Evolutionary conservation across 2,888 invertebrate species (phyloP).

Genomic region (Mimachlamys varia): DNA sequence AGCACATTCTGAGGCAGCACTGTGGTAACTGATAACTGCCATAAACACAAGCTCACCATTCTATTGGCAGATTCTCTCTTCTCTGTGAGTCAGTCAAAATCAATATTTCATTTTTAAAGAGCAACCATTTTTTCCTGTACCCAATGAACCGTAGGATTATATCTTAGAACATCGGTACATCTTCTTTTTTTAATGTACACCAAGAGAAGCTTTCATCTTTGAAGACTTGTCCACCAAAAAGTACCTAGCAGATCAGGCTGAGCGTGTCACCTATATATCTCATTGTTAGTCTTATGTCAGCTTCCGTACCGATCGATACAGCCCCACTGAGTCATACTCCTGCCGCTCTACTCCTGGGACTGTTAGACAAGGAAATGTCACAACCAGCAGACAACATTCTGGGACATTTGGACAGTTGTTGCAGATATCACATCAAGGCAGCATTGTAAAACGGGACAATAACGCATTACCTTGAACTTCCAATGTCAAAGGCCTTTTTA

Average conservation of each 20-base stretch:
- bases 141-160: not conserved
- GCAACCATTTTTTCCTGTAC: not conserved
- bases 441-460: not conserved
- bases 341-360: not conserved
- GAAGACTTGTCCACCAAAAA: not conserved
- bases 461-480: not conserved
- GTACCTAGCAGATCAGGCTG: not conserved
- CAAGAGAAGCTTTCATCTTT: not conserved
- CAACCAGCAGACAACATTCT: not conserved
- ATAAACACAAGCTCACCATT: not conserved
- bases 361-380: conserved; percentile 3
- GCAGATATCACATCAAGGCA: not conserved
- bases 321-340: not conserved
- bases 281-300: not conserved
- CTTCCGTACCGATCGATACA: not conserved
- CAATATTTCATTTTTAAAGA: conserved; percentile 24
- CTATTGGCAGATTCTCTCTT: not conserved
- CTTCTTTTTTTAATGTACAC: not conserved
- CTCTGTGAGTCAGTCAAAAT: conserved; percentile 11
- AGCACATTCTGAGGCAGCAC: conserved; percentile 9
- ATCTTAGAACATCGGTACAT: not conserved
- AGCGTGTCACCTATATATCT: not conserved
- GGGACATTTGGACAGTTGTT: not conserved
- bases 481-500: not conserved
- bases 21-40: not conserved